A percentile compares a stretch with the other conserved stretches of the same genome.
Evolutionary conservation across 2,888 invertebrate genomes (phyloP).

Genomic region (Automeris io): DNA sequence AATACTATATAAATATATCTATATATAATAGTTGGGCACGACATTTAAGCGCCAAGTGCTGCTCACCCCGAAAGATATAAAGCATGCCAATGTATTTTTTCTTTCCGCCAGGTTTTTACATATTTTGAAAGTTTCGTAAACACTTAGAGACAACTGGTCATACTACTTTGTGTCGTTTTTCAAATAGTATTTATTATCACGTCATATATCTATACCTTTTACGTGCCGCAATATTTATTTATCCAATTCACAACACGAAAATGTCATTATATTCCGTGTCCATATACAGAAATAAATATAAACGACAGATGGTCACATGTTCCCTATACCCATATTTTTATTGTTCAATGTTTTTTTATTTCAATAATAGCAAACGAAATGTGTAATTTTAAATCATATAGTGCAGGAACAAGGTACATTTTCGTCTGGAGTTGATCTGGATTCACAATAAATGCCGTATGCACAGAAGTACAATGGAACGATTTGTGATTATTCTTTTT

Average conservation of each 20-base stretch:
- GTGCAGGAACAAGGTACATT: slow-evolving; percentile 11
- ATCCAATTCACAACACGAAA: slow-evolving; percentile 23
- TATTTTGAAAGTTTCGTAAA: too few species aligned
- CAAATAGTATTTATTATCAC: slow-evolving; percentile 10
- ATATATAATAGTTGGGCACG: too few species aligned
- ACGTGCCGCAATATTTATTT: background rate
- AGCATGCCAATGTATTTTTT: too few species aligned
- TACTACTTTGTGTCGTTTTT: slow-evolving; percentile 2
- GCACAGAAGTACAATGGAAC: slow-evolving; percentile 21
- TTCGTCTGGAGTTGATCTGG: slow-evolving; percentile 4
- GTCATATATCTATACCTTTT: slow-evolving; percentile 2
- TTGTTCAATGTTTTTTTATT: slow-evolving; percentile 39
- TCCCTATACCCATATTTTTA: slow-evolving; percentile 39
- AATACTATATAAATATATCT: too few species aligned
- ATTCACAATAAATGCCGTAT: slow-evolving; percentile 15
- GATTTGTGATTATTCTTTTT: slow-evolving; percentile 23
- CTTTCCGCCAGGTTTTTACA: too few species aligned
- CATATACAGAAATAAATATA: slow-evolving; percentile 30
- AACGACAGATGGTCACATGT: slow-evolving; percentile 52
- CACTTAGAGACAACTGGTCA: too few species aligned
- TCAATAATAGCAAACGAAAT: slow-evolving; percentile 23
- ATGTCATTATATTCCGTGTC: slow-evolving; percentile 30
- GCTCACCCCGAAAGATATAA: too few species aligned
- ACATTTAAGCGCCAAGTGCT: too few species aligned
- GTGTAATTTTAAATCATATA: background rate